Conservation (phyloP, 2,888 invertebrate genomes). For the Boloria selene region DNA sequence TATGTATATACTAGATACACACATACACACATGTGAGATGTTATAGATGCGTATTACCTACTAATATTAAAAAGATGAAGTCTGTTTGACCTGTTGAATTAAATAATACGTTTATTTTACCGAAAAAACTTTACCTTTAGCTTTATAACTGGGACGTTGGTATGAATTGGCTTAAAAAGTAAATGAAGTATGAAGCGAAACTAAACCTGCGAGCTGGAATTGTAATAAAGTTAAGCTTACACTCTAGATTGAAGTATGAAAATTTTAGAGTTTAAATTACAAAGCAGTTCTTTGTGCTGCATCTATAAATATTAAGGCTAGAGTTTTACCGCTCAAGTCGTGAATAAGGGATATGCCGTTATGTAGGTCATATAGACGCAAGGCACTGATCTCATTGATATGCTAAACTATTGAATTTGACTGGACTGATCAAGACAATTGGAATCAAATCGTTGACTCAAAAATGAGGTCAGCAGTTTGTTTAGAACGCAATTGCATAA, state of each 20-base stretch:
- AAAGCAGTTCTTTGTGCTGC: conserved; percentile 23
- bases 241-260: conserved; percentile 22
- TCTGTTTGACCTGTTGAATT: no score
- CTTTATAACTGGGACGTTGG: no score
- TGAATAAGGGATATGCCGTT: conserved; percentile 26
- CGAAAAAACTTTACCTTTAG: no score
- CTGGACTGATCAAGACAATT: conserved; percentile 29
- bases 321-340: conserved; percentile 7
- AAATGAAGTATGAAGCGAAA: no score
- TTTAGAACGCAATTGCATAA: conserved; percentile 4
- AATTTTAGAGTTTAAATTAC: conserved; percentile 20
- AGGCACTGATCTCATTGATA: conserved; percentile 12
- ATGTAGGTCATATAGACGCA: conserved; percentile 20
- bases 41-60: no score
- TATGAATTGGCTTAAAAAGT: no score
- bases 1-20: no score
- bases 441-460: conserved; percentile 21
- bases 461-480: conserved; percentile 18
- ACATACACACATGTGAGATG: no score
- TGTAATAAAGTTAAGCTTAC: conserved; percentile 20
- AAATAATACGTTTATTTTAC: no score
- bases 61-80: no score
- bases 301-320: conserved; percentile 31
- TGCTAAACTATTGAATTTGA: conserved; percentile 24
- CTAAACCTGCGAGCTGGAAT: conserved; percentile 8